Evolutionary conservation across 2,888 invertebrate genomes (phyloP).

Genomic region (Prosapia bicincta): DNA sequence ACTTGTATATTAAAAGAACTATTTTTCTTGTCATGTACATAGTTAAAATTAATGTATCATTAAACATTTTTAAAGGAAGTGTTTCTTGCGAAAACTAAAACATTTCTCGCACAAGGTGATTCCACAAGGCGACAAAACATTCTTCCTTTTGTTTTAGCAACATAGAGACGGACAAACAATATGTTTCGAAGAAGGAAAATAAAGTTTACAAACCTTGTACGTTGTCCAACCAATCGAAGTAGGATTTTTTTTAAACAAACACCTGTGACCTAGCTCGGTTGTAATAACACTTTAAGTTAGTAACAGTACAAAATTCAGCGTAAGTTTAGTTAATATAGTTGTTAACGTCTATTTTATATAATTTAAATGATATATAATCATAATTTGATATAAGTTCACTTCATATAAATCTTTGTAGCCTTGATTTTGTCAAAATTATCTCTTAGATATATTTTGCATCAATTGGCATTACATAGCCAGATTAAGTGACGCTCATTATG

Average conservation of each 20-base stretch:
- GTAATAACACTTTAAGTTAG: neutral
- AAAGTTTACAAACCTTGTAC: neutral
- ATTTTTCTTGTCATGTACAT: neutral
- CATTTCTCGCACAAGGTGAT: neutral
- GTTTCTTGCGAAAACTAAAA: neutral
- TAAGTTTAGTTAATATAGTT: neutral
- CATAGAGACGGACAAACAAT: neutral
- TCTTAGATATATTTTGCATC: too few species aligned
- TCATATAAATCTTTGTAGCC: too few species aligned
- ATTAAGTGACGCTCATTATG: too few species aligned
- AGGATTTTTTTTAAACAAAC: neutral
- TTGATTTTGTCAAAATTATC: too few species aligned
- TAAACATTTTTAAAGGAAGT: neutral
- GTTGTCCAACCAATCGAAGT: neutral
- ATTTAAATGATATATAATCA: neutral
- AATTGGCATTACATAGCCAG: too few species aligned
- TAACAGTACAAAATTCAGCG: neutral
- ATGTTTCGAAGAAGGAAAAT: neutral
- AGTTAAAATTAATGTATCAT: neutral
- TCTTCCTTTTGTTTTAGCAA: neutral
- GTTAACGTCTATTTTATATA: neutral
- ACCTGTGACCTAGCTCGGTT: neutral
- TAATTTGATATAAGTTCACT: too few species aligned
- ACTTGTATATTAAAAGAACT: neutral
- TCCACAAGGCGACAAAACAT: neutral